phyloP scores from a whole-genome alignment of 2,113 vertebrate genomes.

The Sigmodon hispidus region DNA sequence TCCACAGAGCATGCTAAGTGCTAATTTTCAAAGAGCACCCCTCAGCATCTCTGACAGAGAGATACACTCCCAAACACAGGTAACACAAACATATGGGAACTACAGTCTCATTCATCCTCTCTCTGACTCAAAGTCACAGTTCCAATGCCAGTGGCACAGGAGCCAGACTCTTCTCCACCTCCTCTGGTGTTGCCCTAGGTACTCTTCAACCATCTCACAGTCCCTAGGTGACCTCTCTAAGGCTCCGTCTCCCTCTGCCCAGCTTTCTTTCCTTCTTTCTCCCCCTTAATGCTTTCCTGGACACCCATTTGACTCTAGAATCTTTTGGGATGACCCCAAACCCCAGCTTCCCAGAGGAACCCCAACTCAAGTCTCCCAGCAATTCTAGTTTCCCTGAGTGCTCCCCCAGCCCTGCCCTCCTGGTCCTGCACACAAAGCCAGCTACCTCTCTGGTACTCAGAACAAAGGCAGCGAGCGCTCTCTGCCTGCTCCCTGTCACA shows the following conservation, averaged over 20 bases:
- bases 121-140: background rate
- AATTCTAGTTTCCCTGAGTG: background rate
- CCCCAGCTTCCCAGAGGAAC: background rate
- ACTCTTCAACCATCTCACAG: background rate
- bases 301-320: background rate
- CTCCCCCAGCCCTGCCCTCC: constrained; percentile 1
- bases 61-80: background rate
- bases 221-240: constrained; percentile 1
- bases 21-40: background rate
- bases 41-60: background rate
- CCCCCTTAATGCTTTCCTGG: background rate
- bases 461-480: constrained; percentile 66
- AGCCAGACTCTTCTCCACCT: background rate
- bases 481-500: constrained; percentile 33
- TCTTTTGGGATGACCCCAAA: background rate
- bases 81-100: background rate
- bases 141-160: background rate
- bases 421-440: constrained; percentile 72
- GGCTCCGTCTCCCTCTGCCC: background rate
- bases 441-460: constrained; percentile 56
- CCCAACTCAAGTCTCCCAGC: background rate
- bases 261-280: background rate
- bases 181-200: background rate
- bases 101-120: background rate
- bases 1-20: background rate